These are phyloP conservation scores for Tachuris rubrigastra DNA, from an alignment of 2,113 vertebrate species.

Conservation along the genomic window DNA sequence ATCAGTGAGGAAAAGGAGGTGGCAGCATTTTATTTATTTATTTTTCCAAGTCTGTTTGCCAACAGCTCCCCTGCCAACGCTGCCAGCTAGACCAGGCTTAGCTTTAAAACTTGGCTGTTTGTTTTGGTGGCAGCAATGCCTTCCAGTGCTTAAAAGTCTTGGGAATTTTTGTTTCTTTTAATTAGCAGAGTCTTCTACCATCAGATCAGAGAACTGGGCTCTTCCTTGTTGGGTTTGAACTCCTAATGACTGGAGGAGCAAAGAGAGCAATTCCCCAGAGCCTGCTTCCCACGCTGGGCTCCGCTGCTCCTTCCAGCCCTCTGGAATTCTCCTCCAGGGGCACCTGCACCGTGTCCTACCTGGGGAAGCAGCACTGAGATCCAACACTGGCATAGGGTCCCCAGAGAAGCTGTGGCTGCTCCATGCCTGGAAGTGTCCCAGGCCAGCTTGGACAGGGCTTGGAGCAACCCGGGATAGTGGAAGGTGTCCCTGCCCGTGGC, in stretches of 20 bases:
- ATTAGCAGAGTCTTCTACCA: not conserved
- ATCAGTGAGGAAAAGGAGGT: not conserved
- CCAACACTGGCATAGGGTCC: not conserved
- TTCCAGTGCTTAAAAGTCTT: not conserved
- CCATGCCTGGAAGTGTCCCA: not conserved
- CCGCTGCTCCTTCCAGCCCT: not conserved
- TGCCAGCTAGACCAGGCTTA: not conserved
- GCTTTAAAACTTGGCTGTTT: not conserved
- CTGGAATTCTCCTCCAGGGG: not conserved
- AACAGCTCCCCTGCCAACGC: not conserved
- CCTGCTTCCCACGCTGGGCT: not conserved
- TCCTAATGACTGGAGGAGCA: not conserved
- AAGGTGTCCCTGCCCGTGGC: not conserved
- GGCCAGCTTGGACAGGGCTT: not conserved
- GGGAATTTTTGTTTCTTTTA: not conserved
- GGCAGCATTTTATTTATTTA: not conserved
- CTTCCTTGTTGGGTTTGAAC: not conserved
- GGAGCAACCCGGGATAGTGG: not conserved
- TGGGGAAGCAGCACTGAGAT: not conserved
- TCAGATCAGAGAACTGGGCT: not conserved
- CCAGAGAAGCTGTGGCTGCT: not conserved
- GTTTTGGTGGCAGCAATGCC: not conserved
- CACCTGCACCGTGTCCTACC: not conserved
- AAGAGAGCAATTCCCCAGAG: not conserved
- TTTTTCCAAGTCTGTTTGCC: not conserved